Base-by-base conservation (phyloP, 2,888 invertebrate genomes). In the Pandemis cinnamomeana region DNA sequence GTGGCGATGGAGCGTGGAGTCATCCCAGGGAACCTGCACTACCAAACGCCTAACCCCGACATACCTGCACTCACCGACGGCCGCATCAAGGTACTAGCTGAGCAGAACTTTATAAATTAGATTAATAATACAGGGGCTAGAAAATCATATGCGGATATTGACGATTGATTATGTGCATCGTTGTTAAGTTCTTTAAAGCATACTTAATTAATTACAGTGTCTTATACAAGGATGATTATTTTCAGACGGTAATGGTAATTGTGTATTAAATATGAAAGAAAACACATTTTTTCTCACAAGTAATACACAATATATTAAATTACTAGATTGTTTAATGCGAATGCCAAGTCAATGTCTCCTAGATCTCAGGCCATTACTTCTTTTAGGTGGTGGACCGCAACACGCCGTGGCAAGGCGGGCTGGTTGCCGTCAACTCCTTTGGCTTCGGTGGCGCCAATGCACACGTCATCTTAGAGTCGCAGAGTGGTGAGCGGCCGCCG, bases 361-460 rank as follows among this genome's bases (percentile, higher is more conserved):
- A n/a, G 96, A 98, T 93, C 96, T 95, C 83, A 60, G 15, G 7
- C 15, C n/a, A 7, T 53, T 7, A 36, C 2, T 36, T 0, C 13
- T 11, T 7, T 51, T 84, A 95, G 95, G 98, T 99, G 67, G 98
- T 99, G 20, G 95, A 97, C 78, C 95, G 96, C 87, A 96, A 97
- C 83, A 96, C 95, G 76, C 96, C 96, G 42, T 99, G 98, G 97
- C 96, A 97, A 71, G 99, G 99, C 66, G 99, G 99, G 13, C 95
- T 98, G 75, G 96, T 98, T 67, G 99, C 97, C 36, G 91, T 99
- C 44, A 99, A 99, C 94, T 99, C 99, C 7, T 99, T 99, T 90
- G 99, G 99, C 15, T 99, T 99, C 92, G 99, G 99, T 77, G 99
- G 99, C 71, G 98, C 98, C 61, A 99, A 99, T 91, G 98, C 98